Evolutionary conservation across 1,140 invertebrate genomes (phyloP).

Genomic region (Cylas formicarius): DNA sequence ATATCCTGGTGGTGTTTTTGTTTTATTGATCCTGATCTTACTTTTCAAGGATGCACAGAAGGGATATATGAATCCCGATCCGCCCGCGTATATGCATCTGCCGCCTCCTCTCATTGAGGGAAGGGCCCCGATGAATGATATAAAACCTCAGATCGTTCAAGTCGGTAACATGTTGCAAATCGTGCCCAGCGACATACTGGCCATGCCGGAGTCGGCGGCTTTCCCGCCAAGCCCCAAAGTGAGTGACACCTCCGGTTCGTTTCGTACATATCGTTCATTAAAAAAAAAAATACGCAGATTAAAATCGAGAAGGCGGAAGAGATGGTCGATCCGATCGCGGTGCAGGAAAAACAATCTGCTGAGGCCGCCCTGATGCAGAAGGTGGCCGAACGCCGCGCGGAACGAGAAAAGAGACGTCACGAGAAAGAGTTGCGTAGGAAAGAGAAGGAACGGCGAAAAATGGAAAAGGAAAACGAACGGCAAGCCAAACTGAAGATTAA

Average conservation of each 20-base stretch:
- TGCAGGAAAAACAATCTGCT: constrained; percentile 23
- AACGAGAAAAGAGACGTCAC: constrained; percentile 32
- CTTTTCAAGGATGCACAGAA: no score
- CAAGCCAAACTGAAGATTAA: constrained; percentile 36
- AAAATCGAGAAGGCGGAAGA: constrained; percentile 8
- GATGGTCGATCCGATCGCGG: not conserved
- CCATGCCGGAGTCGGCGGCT: constrained; percentile 6
- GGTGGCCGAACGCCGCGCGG: constrained; percentile 30
- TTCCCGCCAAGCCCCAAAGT: no score
- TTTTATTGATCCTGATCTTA: no score
- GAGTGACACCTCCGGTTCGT: not conserved
- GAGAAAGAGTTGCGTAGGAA: constrained; percentile 35
- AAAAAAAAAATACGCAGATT: constrained; percentile 7
- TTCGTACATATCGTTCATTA: not conserved
- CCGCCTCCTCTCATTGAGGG: no score
- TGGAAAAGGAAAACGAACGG: constrained; percentile 38
- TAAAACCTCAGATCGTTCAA: constrained; percentile 36
- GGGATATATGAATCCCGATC: no score
- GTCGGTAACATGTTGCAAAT: constrained; percentile 55
- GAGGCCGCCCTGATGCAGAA: constrained; percentile 30
- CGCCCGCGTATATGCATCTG: no score
- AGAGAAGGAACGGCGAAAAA: constrained; percentile 38
- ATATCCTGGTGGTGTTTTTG: no score
- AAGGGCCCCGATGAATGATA: constrained; percentile 2
- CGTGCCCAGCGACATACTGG: constrained; percentile 38